phyloP scores from a whole-genome alignment of 1,140 invertebrate species.

The Trypoxylus dichotomus region DNA sequence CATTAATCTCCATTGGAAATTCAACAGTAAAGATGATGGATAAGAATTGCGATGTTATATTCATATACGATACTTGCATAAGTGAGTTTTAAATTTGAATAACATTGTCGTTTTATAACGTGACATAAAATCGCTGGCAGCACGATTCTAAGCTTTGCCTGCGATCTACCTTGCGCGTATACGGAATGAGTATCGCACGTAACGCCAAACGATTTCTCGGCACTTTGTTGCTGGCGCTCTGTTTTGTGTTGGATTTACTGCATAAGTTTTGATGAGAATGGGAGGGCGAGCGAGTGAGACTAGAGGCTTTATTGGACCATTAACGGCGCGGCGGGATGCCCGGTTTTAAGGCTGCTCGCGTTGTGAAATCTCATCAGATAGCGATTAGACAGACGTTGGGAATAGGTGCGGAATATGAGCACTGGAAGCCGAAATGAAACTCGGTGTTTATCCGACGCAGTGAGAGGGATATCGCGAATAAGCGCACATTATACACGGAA shows the following conservation, averaged over 20 bases:
- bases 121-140: neutral
- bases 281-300: neutral
- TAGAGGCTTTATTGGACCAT: constrained; percentile 27
- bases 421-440: neutral
- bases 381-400: constrained; percentile 1
- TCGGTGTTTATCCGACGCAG: neutral
- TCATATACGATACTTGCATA: constrained; percentile 1
- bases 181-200: neutral
- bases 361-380: constrained; percentile 25
- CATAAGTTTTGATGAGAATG: constrained; percentile 27
- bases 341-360: constrained; percentile 1
- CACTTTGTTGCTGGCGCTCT: constrained; percentile 6
- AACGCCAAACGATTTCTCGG: neutral
- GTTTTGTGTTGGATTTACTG: constrained; percentile 26
- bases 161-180: neutral
- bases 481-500: neutral
- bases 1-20: neutral
- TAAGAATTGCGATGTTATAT: neutral
- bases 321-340: constrained; percentile 13
- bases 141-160: neutral
- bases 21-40: neutral
- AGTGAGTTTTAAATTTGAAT: neutral
- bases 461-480: neutral
- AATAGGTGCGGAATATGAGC: neutral
- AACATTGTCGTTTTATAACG: constrained; percentile 12